Base-by-base conservation (phyloP, 2,797 vertebrate species). In the Mastacembelus armatus region DNA sequence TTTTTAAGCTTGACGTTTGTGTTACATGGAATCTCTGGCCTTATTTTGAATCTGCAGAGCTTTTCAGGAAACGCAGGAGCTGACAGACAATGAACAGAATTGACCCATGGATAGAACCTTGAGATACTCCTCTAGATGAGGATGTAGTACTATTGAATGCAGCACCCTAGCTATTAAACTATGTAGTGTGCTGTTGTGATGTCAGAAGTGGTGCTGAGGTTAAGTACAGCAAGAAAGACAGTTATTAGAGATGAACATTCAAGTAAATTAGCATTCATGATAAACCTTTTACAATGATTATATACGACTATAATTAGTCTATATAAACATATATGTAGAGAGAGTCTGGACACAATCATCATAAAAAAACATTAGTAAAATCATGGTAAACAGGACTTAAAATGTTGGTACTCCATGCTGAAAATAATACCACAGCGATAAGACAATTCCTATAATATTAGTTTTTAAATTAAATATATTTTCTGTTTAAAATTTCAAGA, bases 21-120 rank as follows among this genome's bases (percentile, higher is more conserved):
- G 33, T 12, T 35, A 4, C 39, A 36, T 24, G 16, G 2, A 30
- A 30, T 66, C 4, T 15, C 60, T 67, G 38, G 11, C 18, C 18
- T 30, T 39, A 12, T 52, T 8, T 24, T 10, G 16, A 35, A 33
- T 40, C 48, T 33, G 21, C 30, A 9, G 10, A 16, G 48, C 44
- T 48, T 67, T 47, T 50, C 27, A 45, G 12, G 14, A 15, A 55
- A 51, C 14, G 22, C 19, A 9, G 30, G 10, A 27, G 21, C 29
- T 47, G 26, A 42, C 32, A 39, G n/a, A 30, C 27, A 63, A 61
- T 21, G 14, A 84, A 73, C 7, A 44, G 12, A 59, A 45, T 35
- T 1, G 7, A 56, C 35, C 59, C 18, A 0, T 33, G 14, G 48
- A 57, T 26, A 38, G 68, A 83, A 59, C 71, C 79, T 71, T 73